Evolutionary conservation across 2,888 invertebrate genomes (phyloP).

Genomic region (Drosophila ochracea): DNA sequence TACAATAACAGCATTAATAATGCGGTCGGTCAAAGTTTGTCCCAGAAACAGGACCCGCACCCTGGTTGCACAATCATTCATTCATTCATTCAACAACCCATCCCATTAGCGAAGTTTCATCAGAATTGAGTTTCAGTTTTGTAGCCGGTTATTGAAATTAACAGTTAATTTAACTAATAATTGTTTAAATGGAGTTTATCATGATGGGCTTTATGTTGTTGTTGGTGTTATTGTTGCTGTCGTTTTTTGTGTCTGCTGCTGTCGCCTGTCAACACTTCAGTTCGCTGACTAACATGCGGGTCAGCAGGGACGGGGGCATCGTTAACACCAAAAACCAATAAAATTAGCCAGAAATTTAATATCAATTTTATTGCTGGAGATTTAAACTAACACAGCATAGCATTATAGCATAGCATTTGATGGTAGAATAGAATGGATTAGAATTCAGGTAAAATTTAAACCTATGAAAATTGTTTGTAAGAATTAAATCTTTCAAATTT

Average conservation of each 20-base stretch:
- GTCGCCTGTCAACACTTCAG: constrained; percentile 66
- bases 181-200: constrained; percentile 68
- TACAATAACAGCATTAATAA: constrained; percentile 75
- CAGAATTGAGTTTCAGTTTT: constrained; percentile 12
- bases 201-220: constrained; percentile 26
- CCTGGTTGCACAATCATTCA: not conserved
- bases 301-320: constrained; percentile 11
- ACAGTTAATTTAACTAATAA: constrained; percentile 76
- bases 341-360: constrained; percentile 24
- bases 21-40: constrained; percentile 38
- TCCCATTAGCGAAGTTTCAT: not conserved
- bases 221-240: constrained; percentile 13
- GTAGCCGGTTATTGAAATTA: constrained; percentile 62
- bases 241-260: constrained; percentile 33
- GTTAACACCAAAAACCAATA: constrained; percentile 14
- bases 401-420: not conserved
- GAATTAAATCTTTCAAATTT: not conserved
- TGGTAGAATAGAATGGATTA: not conserved
- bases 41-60: constrained; percentile 35
- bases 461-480: not conserved
- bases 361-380: constrained; percentile 10
- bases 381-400: not conserved
- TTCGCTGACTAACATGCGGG: constrained; percentile 51
- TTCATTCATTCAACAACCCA: constrained; percentile 1
- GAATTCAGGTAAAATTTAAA: not conserved